Evolutionary conservation across 1,140 invertebrate species (phyloP), one percentile per base, ranked within the genome.

Genomic region (Samia ricini): DNA sequence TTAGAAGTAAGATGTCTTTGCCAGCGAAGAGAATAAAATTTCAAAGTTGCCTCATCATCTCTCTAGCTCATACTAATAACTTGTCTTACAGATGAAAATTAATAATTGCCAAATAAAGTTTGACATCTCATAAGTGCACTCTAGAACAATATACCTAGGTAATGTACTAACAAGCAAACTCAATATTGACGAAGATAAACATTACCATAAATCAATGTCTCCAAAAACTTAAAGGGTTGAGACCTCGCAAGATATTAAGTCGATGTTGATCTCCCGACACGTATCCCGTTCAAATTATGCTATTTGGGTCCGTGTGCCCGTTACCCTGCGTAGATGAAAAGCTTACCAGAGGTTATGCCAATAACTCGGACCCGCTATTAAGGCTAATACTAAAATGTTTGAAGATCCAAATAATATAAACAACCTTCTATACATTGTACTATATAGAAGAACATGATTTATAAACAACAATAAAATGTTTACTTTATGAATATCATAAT

Each of bases 281-380:
- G 60, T 63, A 51, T 60, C 51, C 48, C 64, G 60, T 48, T 61
- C 54, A 72, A 72, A 72, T 72, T 72, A 72, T 69, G 62, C 64
- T 50, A 67, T 61, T 58, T 52, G 48, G 59, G 26, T 56, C 57
- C 21, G 15, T 24, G 15, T 24, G 36, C 50, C 33, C 54, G 33
- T 63, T 50, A 15, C 59, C 65, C 50, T n/a, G 18, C 64, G 3
- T 60, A 63, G 64, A 70, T 70, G 63, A 73, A 69, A 70, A 65
- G 63, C 62, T 70, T 73, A 70, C 60, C 24, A 42, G 57, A 63
- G 52, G 65, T 66, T 42, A 42, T 42, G 33, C 33, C 33, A 42
- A 42, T 42, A 42, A 42, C 33, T 42, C 33, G 33, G 33, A 12
- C 33, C 33, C 33, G 33, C 33, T 15, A 42, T 42, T 42, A 42